Percentiles rank a stretch among this genome's conserved stretches.
These are phyloP conservation scores for Urocyon cinereoargenteus DNA, from an alignment of 2,797 vertebrate genomes.

Conservation along the genomic window DNA sequence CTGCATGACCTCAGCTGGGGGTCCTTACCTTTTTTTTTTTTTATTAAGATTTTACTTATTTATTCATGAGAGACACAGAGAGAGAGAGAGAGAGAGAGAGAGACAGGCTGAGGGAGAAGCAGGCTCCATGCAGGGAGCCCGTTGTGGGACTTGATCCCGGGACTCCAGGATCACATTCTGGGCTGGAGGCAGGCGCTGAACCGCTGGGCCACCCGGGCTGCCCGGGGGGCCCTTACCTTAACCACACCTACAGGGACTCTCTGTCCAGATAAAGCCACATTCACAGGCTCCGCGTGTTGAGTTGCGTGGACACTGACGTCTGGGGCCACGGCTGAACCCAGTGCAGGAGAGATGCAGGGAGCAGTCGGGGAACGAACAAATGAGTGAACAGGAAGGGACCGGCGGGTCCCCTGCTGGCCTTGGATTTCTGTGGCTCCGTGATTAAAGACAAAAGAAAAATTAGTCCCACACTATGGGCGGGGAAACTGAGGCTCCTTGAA, in stretches of 20 bases:
- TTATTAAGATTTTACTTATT: no score
- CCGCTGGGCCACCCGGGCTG: no score
- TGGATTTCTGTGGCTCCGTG: background rate
- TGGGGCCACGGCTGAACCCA: fast-evolving
- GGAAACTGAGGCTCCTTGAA: background rate
- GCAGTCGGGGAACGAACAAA: fast-evolving
- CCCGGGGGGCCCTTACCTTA: background rate
- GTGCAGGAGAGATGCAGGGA: fast-evolving
- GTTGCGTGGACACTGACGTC: fast-evolving
- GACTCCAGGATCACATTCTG: no score
- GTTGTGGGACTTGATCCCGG: no score
- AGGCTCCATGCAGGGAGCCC: no score
- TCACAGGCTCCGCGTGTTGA: background rate
- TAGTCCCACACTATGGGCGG: background rate
- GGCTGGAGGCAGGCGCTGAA: no score
- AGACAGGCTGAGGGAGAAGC: no score
- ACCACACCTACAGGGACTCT: no score
- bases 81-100: no score
- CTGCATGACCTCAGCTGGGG: fast-evolving
- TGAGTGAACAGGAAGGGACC: background rate
- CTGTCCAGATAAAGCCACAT: background rate
- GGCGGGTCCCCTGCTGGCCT: fast-evolving
- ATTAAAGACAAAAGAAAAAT: background rate
- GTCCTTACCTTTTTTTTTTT: background rate
- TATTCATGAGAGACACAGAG: no score